Evolutionary conservation across 2,888 invertebrate species (phyloP), one percentile per base, ranked within the genome.

Genomic region (Tetragonisca angustula): DNA sequence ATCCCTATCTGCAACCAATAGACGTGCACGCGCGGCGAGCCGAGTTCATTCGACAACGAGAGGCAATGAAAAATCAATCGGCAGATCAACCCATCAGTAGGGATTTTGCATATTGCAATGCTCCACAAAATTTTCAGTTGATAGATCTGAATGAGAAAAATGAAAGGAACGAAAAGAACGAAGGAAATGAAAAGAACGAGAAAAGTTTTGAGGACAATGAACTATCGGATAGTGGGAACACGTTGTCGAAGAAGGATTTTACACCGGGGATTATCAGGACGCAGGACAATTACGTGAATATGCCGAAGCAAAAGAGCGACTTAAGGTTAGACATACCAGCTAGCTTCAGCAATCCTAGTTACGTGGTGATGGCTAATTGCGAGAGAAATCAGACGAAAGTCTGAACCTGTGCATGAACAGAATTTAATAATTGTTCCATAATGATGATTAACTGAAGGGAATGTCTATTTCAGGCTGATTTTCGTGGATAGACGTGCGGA

Each of bases 281-380:
- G 1, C 91, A 93, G 43, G 95, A 95, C 86, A 95, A 95, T 93
- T 96, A 96, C 87, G 95, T 95, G 2, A 95, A 95, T 88, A 95
- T 95, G 95, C 95, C 95, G 1, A 94, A 95, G 84, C 95, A 95
- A 84, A 95, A 95, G 87, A 94, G 90, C 86, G 93, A 94, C 82
- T 88, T 95, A 36, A 93, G 85, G 32, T 91, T 86, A 61, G 91
- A 91, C 21, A 70, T 85, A 24, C 91, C 93, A 0, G 92, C 92
- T 56, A 92, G 94, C 69, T 95, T 94, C 73, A 93, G 92, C 50
- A 95, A 95, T 90, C 95, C 95, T 9, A 94, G 94, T 81, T 95
- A 95, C 73, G 91, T 94, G 54, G 91, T 92, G 54, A 93, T 94
- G 85, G 87, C 88, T 21, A 90, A 87, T 43, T 72, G 50, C 4